phyloP scores from a whole-genome alignment of 2,797 vertebrate genomes.

The Enteromius mattozi region DNA sequence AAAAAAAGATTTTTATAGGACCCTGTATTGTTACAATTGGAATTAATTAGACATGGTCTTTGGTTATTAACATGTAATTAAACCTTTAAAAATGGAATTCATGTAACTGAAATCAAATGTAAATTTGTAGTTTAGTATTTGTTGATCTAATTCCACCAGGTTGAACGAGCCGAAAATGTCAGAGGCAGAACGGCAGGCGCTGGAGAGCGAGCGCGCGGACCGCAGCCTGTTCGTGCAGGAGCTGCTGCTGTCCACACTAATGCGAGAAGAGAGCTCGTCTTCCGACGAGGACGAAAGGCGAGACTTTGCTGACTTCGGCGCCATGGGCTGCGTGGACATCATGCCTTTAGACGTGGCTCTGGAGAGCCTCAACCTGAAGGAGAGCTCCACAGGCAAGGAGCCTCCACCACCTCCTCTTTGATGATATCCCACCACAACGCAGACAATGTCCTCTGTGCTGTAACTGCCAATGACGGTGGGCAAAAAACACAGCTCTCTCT shows the following conservation, averaged over 20 bases:
- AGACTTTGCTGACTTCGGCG: conserved; percentile 96
- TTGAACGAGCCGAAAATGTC: conserved; percentile 99
- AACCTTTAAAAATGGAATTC: neutral
- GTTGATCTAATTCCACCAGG: conserved; percentile 69
- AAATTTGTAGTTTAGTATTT: neutral
- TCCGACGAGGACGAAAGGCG: conserved; percentile 95
- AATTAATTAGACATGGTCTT: neutral
- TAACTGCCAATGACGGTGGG: conserved; percentile 96
- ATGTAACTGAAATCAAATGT: neutral
- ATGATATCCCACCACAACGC: conserved; percentile 92
- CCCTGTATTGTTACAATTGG: neutral
- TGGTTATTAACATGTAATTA: neutral
- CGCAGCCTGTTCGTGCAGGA: conserved; percentile 97
- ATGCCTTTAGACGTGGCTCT: conserved; percentile 99
- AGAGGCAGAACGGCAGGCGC: conserved; percentile 92
- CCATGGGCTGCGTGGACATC: conserved; percentile 99
- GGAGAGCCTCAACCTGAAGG: conserved; percentile 98
- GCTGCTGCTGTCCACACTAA: conserved; percentile 95
- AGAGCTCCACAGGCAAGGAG: conserved; percentile 95
- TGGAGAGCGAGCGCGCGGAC: conserved; percentile 93
- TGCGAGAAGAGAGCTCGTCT: conserved; percentile 96
- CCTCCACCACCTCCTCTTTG: conserved; percentile 99
- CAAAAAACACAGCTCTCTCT: conserved; percentile 75
- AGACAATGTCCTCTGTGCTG: conserved; percentile 99
- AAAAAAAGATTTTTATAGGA: neutral